Percentiles rank a stretch among this genome's conserved stretches.
Evolutionary conservation across 1,140 invertebrate species (phyloP).

Genomic region (Archivesica marissinica): DNA sequence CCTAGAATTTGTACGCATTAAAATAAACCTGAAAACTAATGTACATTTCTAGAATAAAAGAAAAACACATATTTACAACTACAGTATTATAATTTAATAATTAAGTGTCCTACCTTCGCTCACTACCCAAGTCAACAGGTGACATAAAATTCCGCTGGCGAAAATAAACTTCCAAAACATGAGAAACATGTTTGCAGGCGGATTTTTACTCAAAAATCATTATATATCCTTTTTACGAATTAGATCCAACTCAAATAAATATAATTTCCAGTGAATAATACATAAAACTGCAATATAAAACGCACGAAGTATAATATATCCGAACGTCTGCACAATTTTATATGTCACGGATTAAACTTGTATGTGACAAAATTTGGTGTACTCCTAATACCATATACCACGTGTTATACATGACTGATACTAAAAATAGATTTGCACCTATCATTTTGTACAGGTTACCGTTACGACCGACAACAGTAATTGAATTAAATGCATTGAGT

Average conservation of each 20-base stretch:
- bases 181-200: not conserved
- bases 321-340: not conserved
- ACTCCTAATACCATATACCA: constrained; percentile 5
- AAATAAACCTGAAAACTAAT: not conserved
- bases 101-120: not conserved
- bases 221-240: not conserved
- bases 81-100: too few species aligned
- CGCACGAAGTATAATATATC: not conserved
- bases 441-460: not conserved
- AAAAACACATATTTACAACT: too few species aligned
- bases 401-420: not conserved
- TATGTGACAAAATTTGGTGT: constrained; percentile 6
- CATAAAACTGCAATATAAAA: not conserved
- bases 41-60: not conserved
- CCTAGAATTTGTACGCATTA: not conserved
- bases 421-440: constrained; percentile 6
- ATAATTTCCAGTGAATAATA: not conserved
- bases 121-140: not conserved
- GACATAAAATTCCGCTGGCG: constrained; percentile 1
- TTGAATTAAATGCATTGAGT: not conserved
- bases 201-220: not conserved
- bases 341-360: constrained; percentile 3
- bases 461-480: not conserved
- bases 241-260: not conserved
- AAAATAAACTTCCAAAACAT: constrained; percentile 5